Base-by-base conservation (phyloP, 1,140 invertebrate genomes). In the Piezodorus guildinii region DNA sequence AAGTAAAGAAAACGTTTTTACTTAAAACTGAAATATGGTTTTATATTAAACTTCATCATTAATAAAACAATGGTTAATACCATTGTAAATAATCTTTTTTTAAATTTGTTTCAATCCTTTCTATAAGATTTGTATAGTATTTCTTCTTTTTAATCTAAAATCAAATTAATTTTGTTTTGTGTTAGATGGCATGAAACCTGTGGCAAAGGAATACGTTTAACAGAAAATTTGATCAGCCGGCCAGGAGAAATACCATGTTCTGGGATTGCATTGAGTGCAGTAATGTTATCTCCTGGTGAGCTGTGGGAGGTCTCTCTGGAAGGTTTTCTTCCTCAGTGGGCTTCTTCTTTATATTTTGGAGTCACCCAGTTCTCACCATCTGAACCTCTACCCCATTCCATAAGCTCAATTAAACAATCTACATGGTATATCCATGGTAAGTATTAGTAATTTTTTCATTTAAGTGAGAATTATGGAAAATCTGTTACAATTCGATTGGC, bases 261-360 rank as follows among this genome's bases (percentile, higher is more conserved):
- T 51, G 85, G 85, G 2, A 74, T 93, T 8, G 80, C 89, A 14
- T 84, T 90, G 65, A 90, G 88, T 69, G 81, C 84, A 19, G 78
- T 80, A 10, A 81, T 86, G 17, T 75, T 94, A 15, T 81, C 80
- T 44, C 80, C 85, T 62, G 87, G 88, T 69, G 85, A 90, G 70
- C 72, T 90, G 16, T 86, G 83, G 68, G 83, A 91, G 80, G 80
- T 92, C 51, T 74, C 77, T 39, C 77, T 87, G 17, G 80, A 83
- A 21, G 23, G 21, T 3, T 56, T 23, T 23, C 52, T 56, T 25
- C 71, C 74, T 14, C 80, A 85, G 56, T 89, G 85, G 80, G 83
- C 86, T 30, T 90, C 90, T 2, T 85, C 83, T 15, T 73, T 94
- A 21, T 80, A 79, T 27, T 82, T 92, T 70, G 91, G 90, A 1